Base-by-base conservation (phyloP, 2,113 vertebrate species). In the Corythornis madagascariensis region DNA sequence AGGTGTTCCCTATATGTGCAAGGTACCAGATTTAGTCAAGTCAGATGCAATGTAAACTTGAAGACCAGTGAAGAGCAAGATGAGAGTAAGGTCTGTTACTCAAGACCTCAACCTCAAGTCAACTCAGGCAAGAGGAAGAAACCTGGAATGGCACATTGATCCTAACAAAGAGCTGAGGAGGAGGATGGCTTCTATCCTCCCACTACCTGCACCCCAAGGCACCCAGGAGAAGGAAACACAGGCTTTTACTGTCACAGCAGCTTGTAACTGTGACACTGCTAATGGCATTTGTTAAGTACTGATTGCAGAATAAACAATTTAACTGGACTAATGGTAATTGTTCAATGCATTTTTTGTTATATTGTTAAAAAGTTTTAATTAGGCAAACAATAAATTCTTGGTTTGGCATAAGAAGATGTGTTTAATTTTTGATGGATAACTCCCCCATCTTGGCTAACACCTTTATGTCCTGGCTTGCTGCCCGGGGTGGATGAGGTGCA, bases 231-330 rank as follows among this genome's bases (percentile, higher is more conserved):
- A 78, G 48, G 16, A 40, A 61, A 69, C 22, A 22, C 26, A 1
- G 3, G 50, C 13, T 43, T 38, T 65, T 53, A 4, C 22, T 20
- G 35, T 71, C 66, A 8, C 28, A 72, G 66, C 66, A 84, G 65
- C 82, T 71, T 29, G 53, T 18, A 48, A 5, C 9, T 24, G 35
- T 76, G 89, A 74, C 22, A 0, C 52, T 86, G 84, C 56, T 70
- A 84, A 16, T 67, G 81, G 31, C 57, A 60, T 84, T 84, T 84
- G 75, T 72, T 56, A 24, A 79, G 57, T 48, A 82, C 85, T 76
- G 86, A 93, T 19, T 83, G 53, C 29, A 61, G 75, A 57, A 76
- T 76, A 38, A 38, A 38, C 38, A 38, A 20, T 67, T 93, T 65
- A 87, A 81, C 78, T 35, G 42, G 33, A 48, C 48, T 79, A 35